Base-by-base conservation (phyloP, 2,797 vertebrate species). In the Trachurus trachurus region DNA sequence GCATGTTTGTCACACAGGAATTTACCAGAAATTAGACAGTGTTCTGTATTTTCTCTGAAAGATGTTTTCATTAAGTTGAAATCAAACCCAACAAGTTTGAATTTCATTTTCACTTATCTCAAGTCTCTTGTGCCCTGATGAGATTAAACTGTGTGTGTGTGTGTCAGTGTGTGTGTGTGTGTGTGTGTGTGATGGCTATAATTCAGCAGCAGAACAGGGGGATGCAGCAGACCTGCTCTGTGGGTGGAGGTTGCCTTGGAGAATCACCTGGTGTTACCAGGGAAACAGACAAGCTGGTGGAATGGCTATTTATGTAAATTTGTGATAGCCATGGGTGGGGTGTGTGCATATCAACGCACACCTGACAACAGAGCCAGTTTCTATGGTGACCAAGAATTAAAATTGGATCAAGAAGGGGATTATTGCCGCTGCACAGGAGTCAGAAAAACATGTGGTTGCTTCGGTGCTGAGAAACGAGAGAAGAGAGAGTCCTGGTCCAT, bases 211-310 rank as follows among this genome's bases (percentile, higher is more conserved):
- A 52, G 57, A 60, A 68, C 65, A 54, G 75, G 68, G n/a, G 52
- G 64, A 81, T 26, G 66, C 62, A 31, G 82, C 79, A 67, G 74
- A 83, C 74, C 67, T 72, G 58, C 84, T 81, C 70, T 74, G 84
- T 89, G 81, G 88, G 87, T 13, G 80, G 79, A 92, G 80, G 88
- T 90, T 90, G 91, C 87, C 88, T 87, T 86, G 91, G 87, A 90
- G 89, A 94, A 90, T 87, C 91, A 93, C 93, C 93, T 94, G 89
- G 86, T 74, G 94, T 95, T 94, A 80, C 92, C 83, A 50, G 82
- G 90, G 94, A 92, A 95, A 94, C 93, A 86, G 89, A 88, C 83
- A 88, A 88, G 82, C 82, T 57, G 74, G 60, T 56, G 61, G 66
- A 88, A 75, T 31, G 62, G 83, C 84, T 93, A 89, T 92, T 92